These are phyloP conservation scores for Arizona elegans DNA, from an alignment of 2,113 vertebrate species.

Conservation along the genomic window DNA sequence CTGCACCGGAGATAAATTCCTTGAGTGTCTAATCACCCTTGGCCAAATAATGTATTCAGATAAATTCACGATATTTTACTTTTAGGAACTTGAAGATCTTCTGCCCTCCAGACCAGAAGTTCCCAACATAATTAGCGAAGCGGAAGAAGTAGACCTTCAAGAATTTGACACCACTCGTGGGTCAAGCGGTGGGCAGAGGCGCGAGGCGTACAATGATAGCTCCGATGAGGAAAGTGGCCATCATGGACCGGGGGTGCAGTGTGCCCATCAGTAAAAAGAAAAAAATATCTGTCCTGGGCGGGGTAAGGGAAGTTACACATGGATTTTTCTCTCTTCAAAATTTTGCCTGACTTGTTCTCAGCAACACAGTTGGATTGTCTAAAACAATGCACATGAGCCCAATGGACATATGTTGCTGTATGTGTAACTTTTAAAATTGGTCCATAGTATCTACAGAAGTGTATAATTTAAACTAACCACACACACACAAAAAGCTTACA, in stretches of 20 bases:
- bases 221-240: slow-evolving; percentile 95
- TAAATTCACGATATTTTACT: neutral
- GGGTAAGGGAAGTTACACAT: slow-evolving; percentile 60
- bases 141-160: slow-evolving; percentile 94
- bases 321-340: slow-evolving; percentile 69
- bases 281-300: slow-evolving; percentile 56
- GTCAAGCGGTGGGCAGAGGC: slow-evolving; percentile 84
- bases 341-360: slow-evolving; percentile 71
- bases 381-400: slow-evolving; percentile 73
- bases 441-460: slow-evolving; percentile 89
- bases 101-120: slow-evolving; percentile 91
- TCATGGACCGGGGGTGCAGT: slow-evolving; percentile 96
- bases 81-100: slow-evolving; percentile 91
- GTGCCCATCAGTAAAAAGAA: slow-evolving; percentile 87
- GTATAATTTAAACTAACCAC: slow-evolving; percentile 92
- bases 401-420: slow-evolving; percentile 82
- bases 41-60: neutral
- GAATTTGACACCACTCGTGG: slow-evolving; percentile 91
- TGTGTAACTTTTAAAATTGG: slow-evolving; percentile 88
- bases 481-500: slow-evolving; percentile 68
- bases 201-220: slow-evolving; percentile 96
- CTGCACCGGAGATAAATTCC: neutral
- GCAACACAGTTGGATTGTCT: slow-evolving; percentile 67
- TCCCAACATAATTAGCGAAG: slow-evolving; percentile 83
- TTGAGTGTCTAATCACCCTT: neutral